phyloP scores from a whole-genome alignment of 2,113 vertebrate genomes.

The Hyperoodon ampullatus region DNA sequence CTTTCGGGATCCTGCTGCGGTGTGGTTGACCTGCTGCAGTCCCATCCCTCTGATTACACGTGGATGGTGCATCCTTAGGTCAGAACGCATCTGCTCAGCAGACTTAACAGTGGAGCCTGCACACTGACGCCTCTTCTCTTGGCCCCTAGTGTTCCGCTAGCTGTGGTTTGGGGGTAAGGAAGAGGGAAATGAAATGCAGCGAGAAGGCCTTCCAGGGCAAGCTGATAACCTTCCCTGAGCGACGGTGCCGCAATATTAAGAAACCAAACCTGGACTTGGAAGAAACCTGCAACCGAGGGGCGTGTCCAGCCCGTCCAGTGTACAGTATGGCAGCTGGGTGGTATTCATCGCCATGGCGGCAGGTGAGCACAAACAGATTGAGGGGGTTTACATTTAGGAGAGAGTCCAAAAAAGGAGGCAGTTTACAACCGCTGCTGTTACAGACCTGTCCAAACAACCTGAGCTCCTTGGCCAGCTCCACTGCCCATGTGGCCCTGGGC shows the following conservation, averaged over 20 bases:
- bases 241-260: slow-evolving; percentile 93
- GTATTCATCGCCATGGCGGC: slow-evolving; percentile 96
- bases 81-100: not conserved
- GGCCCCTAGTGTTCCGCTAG: slow-evolving; percentile 91
- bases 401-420: not conserved
- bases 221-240: slow-evolving; percentile 89
- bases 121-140: not conserved
- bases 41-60: not conserved
- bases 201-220: slow-evolving; percentile 91
- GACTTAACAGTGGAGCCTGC: fast-evolving
- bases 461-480: not conserved
- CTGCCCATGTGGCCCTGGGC: not conserved
- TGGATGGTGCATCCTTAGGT: fast-evolving
- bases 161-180: slow-evolving; percentile 91
- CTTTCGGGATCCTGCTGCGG: not conserved
- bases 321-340: slow-evolving; percentile 87
- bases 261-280: slow-evolving; percentile 90
- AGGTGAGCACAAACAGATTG: slow-evolving; percentile 83
- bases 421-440: fast-evolving
- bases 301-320: slow-evolving; percentile 83
- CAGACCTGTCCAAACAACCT: not conserved
- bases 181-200: slow-evolving; percentile 91
- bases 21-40: not conserved
- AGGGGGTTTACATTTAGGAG: too few species aligned
- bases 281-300: slow-evolving; percentile 88